Base-by-base conservation (phyloP, 2,888 invertebrate genomes). In the Habroteleia sp. region DNA sequence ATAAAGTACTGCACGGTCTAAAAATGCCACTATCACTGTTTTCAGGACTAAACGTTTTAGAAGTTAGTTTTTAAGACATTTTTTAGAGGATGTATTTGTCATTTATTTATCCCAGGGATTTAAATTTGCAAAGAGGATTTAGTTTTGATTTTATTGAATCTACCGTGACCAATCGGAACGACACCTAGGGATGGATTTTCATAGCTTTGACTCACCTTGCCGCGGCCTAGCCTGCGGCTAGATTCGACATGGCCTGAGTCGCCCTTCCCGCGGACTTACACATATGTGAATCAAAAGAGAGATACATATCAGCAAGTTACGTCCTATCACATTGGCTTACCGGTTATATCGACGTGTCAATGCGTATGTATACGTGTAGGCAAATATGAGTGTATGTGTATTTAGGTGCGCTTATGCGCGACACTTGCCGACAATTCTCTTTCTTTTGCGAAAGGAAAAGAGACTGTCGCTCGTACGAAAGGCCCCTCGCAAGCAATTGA, bases 171-270 rank as follows among this genome's bases (percentile, higher is more conserved):
- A 63, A 48, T 65, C 44, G 63, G 1, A 25, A 73, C 65, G 85
- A 82, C 86, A 86, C 83, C 86, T 85, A 46, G 77, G 77, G 83
- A 68, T 20, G 44, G 65, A 42, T 78, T 58, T 68, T 23, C 27
- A 74, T 76, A 83, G 80, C 83, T 74, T 76, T 74, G 80, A 73
- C 77, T 88, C 82, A 88, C 87, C 88, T 88, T 88, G 87, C 83
- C 81, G 78, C 80, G 87, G 84, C 87, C 87, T 88, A 88, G 87
- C 88, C 87, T 84, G 77, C 66, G 84, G 87, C 84, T 72, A 74
- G 78, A 80, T 71, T 71, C 50, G 50, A 58, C 50, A 63, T 56
- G 56, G 27, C 68, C 58, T 6, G 60, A 31, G 46, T 44, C 14
- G 52, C 60, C 54, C 52, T 60, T 72, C 74, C 23, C 35, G 54